Percentiles rank a stretch among this genome's conserved stretches.
phyloP scores from a whole-genome alignment of 2,888 invertebrate genomes.

The Scaptomyza reducta region DNA sequence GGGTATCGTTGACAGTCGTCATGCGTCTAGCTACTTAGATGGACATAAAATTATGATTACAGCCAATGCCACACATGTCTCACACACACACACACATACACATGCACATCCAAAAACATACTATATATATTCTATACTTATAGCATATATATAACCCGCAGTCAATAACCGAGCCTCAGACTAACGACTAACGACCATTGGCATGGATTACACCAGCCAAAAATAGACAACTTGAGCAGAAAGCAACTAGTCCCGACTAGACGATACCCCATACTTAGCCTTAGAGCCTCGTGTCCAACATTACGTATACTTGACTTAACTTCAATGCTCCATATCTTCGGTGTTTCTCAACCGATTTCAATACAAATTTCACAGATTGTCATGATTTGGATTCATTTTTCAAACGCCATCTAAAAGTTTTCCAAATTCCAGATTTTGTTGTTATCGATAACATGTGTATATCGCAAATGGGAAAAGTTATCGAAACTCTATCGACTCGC shows the following conservation, averaged over 20 bases:
- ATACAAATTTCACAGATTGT: no score
- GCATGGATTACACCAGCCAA: constrained; percentile 46
- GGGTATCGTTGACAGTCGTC: constrained; percentile 73
- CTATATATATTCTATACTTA: background rate
- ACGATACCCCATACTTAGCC: no score
- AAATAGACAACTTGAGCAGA: background rate
- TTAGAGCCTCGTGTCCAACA: no score
- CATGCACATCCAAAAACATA: background rate
- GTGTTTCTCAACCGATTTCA: no score
- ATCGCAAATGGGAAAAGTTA: no score
- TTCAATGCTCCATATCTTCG: no score
- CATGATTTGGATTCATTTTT: no score
- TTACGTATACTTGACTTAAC: no score
- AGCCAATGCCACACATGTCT: constrained; percentile 76
- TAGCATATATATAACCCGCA: constrained; percentile 20
- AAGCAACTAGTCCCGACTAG: background rate
- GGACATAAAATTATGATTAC: constrained; percentile 80
- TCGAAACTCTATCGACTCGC: no score
- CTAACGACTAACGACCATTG: constrained; percentile 66
- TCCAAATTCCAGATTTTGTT: background rate
- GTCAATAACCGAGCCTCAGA: constrained; percentile 65
- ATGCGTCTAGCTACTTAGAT: constrained; percentile 74
- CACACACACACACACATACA: constrained; percentile 21
- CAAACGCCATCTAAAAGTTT: no score
- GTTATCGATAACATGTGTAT: no score